Base-by-base conservation (phyloP, 2,797 vertebrate genomes). In the Tapera naevia region DNA sequence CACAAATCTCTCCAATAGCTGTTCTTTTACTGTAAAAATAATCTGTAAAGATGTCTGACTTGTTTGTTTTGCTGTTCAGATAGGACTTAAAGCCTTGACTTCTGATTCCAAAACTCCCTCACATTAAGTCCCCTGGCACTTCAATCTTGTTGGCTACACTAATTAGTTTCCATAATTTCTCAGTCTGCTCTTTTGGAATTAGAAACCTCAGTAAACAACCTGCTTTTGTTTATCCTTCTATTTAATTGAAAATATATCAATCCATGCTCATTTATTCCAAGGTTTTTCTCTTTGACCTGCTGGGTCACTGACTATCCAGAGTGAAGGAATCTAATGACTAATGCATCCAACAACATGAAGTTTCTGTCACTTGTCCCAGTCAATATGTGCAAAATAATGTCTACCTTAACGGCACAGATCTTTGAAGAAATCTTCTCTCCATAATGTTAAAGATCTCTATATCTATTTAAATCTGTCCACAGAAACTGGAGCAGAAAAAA, bases 401-500 rank as follows among this genome's bases (percentile, higher is more conserved):
- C 54, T 80, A 50, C 60, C 2, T 3, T 45, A 93, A 93, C 1
- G 48, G 39, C 67, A 56, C 64, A 18, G 60, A 53, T 30, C 32
- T 11, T 7, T 57, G 35, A 8, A 53, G 35, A 94, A 70, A 71
- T 82, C 73, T 53, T 73, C 60, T 54, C 65, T 64, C 89, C 30
- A 10, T 35, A 74, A 61, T 81, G 32, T 23, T 84, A 86, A 75
- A 80, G 69, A 79, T 33, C 37, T 58, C 33, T 23, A 28, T 28
- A 45, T 39, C 73, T 25, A 51, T 69, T 95, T 37, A 58, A 90
- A 84, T 84, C 80, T 90, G 54, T 7, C 50, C 66, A 2, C 6
- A 33, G 46, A 91, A 86, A 64, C 39, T 32, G 66, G 30, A 91
- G 88, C 83, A 88, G 86, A 95, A 90, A 66, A 39, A 91, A 94